Base-by-base conservation (phyloP, 2,888 invertebrate species). In the Hypsopygia costalis region DNA sequence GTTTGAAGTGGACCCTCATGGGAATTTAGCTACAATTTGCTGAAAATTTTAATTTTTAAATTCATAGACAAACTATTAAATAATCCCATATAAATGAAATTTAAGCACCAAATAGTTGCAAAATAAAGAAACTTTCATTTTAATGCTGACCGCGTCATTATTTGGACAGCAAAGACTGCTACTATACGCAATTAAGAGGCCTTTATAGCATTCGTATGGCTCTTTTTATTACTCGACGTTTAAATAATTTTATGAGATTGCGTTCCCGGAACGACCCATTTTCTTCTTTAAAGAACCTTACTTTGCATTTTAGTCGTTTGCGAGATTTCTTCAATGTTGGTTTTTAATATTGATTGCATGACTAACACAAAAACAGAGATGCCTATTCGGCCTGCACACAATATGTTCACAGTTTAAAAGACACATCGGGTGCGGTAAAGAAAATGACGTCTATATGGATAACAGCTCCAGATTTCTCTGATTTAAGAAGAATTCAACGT, bases 201-300 rank as follows among this genome's bases (percentile, higher is more conserved):
- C 62, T 80, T 82, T 81, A 81, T 75, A 66, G 77, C 69, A 52
- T 64, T 62, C 64, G 76, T 78, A 78, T 74, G 76, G 69, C 78
- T 72, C 63, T 73, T 81, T 81, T 81, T 81, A 83, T 79, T 81
- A 70, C 78, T 45, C 70, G 69, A 68, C 78, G 78, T 80, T 83
- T 79, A 81, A 82, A 82, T 83, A 81, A 81, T 81, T 82, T 82
- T 81, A 82, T 75, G 79, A 73, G 81, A 81, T 80, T 80, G 74
- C 77, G 67, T 75, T 64, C 56, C 70, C 69, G 68, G 76, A 82
- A 79, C 76, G 75, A 72, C 75, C 74, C 68, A 78, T 78, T 80
- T 76, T 64, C 69, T 75, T 79, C 77, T 76, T 75, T 69, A 70
- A 76, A 71, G 67, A 73, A 66, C 70, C 67, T 54, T 56, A 61